A percentile compares a stretch with the other conserved stretches of the same genome.
phyloP scores from a whole-genome alignment of 2,797 vertebrate species.

The Australoheros facetus region DNA sequence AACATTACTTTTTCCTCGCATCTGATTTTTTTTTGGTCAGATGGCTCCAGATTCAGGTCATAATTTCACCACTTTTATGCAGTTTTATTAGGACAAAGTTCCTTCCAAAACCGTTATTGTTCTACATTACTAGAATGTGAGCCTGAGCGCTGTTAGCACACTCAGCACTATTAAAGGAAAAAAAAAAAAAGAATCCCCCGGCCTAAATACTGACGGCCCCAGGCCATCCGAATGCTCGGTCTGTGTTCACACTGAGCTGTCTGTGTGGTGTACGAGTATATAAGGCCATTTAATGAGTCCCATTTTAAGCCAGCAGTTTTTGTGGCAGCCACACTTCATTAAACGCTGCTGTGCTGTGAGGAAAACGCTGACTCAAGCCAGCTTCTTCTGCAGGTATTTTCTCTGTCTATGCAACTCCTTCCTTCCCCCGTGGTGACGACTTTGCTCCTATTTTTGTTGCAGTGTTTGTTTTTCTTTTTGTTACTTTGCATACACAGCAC shows the following conservation, averaged over 20 bases:
- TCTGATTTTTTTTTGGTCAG: background rate
- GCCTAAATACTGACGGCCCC: background rate
- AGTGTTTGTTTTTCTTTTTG: constrained; percentile 8
- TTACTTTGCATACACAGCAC: constrained; percentile 15
- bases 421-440: background rate
- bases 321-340: background rate
- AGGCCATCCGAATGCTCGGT: background rate
- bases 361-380: constrained; percentile 18
- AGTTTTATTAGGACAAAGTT: background rate
- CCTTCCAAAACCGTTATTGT: background rate
- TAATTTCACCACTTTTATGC: background rate
- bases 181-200: background rate
- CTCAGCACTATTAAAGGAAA: background rate
- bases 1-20: too few species aligned
- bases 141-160: background rate
- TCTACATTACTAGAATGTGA: too few species aligned
- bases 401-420: background rate
- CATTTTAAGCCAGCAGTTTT: background rate
- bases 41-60: fast-evolving
- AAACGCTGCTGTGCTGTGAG: background rate
- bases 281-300: background rate
- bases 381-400: background rate
- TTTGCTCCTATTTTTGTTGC: constrained; percentile 1
- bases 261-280: background rate
- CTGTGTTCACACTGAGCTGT: background rate